phyloP scores from a whole-genome alignment of 2,797 vertebrate genomes.

The Aulostomus chinensis region DNA sequence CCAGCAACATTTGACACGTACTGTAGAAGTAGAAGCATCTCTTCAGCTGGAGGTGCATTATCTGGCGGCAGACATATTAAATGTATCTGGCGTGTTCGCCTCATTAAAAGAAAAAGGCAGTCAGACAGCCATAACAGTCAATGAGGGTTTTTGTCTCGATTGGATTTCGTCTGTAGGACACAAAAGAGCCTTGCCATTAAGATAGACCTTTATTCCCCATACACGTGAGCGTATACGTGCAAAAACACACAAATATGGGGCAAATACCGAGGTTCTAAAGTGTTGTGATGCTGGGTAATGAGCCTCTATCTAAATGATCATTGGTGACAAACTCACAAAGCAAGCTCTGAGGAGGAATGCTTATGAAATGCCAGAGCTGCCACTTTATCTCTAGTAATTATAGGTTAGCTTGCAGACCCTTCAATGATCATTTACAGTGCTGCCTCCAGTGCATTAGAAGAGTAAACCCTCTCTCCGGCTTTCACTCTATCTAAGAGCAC shows the following conservation, averaged over 20 bases:
- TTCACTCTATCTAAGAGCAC: slow-evolving; percentile 59
- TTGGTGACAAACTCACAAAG: slow-evolving; percentile 99
- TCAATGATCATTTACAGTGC: slow-evolving; percentile 99
- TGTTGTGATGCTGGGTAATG: slow-evolving; percentile 99
- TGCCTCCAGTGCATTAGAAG: slow-evolving; percentile 98
- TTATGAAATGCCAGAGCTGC: slow-evolving; percentile 99
- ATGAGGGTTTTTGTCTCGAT: slow-evolving; percentile 95
- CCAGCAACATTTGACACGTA: slow-evolving; percentile 84
- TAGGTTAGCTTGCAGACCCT: slow-evolving; percentile 99
- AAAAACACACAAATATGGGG: slow-evolving; percentile 76
- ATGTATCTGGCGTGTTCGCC: slow-evolving; percentile 89
- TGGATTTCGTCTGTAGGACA: slow-evolving; percentile 97
- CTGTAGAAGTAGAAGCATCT: slow-evolving; percentile 78
- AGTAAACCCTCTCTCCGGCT: slow-evolving; percentile 75
- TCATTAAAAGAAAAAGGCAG: slow-evolving; percentile 81
- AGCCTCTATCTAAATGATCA: slow-evolving; percentile 99
- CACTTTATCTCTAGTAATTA: slow-evolving; percentile 99
- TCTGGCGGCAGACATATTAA: slow-evolving; percentile 86
- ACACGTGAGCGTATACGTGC: no score
- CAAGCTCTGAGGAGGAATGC: slow-evolving; percentile 98
- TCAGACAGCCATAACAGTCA: slow-evolving; percentile 94
- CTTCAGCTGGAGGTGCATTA: slow-evolving; percentile 87
- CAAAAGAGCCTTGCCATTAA: slow-evolving; percentile 98
- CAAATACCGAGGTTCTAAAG: slow-evolving; percentile 95
- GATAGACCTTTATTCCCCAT: slow-evolving; percentile 95